Evolutionary conservation across 2,113 vertebrate species (phyloP).

Genomic region (Echinops telfairi): DNA sequence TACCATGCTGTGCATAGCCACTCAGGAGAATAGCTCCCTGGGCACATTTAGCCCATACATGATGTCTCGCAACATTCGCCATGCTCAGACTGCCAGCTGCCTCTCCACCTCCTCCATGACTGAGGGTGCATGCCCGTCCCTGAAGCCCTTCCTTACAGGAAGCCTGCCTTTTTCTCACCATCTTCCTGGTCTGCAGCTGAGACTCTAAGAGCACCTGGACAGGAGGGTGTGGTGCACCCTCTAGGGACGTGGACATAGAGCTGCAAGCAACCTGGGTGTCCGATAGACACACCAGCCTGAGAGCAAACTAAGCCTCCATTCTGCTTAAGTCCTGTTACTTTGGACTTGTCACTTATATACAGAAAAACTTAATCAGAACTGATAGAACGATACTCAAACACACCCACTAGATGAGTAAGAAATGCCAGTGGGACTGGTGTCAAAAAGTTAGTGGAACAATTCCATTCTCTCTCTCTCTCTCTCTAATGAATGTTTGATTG

Average conservation of each 20-base stretch:
- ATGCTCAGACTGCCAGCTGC: accelerated
- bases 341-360: background rate
- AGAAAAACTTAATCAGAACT: background rate
- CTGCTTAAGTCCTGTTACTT: background rate
- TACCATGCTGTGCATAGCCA: background rate
- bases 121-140: accelerated
- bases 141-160: background rate
- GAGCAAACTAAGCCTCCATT: background rate
- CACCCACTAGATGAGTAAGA: background rate
- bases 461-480: background rate
- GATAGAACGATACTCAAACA: background rate
- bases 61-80: background rate
- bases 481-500: too few species aligned
- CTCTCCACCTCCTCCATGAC: background rate
- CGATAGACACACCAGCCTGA: background rate
- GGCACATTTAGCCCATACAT: background rate
- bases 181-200: background rate
- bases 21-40: background rate
- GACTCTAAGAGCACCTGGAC: background rate
- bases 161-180: background rate
- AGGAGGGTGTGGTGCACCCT: background rate
- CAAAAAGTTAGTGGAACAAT: too few species aligned
- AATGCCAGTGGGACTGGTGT: background rate
- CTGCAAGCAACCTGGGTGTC: background rate
- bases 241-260: background rate